Percentiles rank a stretch among this genome's conserved stretches.
phyloP scores from a whole-genome alignment of 1,140 invertebrate species.

The Pachypeltis micranthus region DNA sequence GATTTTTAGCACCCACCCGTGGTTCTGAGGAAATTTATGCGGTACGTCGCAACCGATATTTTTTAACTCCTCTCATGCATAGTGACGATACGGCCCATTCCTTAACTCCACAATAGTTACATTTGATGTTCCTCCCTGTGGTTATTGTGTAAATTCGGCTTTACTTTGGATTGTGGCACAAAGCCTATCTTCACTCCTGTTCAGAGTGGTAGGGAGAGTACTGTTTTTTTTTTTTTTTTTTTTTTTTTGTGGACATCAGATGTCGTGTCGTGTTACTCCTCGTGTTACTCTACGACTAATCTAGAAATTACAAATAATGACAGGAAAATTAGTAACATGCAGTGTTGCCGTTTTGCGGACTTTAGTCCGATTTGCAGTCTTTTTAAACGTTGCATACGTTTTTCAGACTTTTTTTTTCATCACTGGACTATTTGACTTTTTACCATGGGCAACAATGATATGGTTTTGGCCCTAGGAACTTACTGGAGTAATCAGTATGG shows the following conservation, averaged over 20 bases:
- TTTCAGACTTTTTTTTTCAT: background rate
- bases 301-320: slow-evolving; percentile 10
- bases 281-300: too few relatives aligned
- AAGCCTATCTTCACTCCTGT: background rate
- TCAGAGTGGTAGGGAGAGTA: background rate
- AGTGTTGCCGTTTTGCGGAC: too few relatives aligned
- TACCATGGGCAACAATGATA: background rate
- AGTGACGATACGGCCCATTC: background rate
- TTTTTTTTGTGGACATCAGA: background rate
- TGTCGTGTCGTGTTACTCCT: background rate
- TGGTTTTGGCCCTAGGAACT: slow-evolving; percentile 8
- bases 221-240: too few relatives aligned
- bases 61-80: background rate
- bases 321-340: slow-evolving; percentile 2
- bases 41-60: too few relatives aligned
- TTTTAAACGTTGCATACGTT: background rate
- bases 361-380: background rate
- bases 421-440: background rate
- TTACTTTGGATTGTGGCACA: background rate
- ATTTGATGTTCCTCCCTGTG: too few relatives aligned
- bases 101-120: background rate
- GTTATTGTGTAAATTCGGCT: too few relatives aligned
- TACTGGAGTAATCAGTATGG: too few relatives aligned
- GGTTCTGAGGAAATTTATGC: too few relatives aligned
- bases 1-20: too few relatives aligned